Conservation (phyloP, 2,113 vertebrate species). For the Acrocephalus kingi region DNA sequence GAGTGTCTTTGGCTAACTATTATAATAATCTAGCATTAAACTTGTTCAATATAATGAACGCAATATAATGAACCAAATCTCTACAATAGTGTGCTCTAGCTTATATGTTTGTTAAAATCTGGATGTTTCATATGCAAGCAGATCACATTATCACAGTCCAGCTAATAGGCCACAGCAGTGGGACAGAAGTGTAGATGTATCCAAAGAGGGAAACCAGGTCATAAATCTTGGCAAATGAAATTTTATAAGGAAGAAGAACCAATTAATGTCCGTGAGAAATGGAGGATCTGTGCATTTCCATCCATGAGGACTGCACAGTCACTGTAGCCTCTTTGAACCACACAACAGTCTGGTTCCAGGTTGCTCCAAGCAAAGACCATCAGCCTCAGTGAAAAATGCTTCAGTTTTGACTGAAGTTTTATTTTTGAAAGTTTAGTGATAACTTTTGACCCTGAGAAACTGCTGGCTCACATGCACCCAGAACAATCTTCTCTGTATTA, state of each 20-base stretch:
- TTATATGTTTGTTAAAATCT: background rate
- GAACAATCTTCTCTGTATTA: background rate
- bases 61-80: background rate
- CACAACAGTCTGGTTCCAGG: background rate
- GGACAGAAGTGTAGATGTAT: background rate
- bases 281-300: background rate
- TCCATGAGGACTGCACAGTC: background rate
- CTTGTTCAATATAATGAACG: background rate
- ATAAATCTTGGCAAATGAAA: background rate
- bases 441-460: background rate
- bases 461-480: background rate
- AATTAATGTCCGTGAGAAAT: background rate
- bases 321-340: background rate
- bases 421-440: background rate
- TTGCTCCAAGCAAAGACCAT: background rate
- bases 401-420: background rate
- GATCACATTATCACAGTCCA: background rate
- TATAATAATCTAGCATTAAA: background rate
- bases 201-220: background rate
- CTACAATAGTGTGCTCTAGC: background rate
- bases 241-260: background rate
- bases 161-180: background rate
- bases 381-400: background rate
- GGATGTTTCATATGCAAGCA: background rate
- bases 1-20: background rate